Percentiles rank a stretch among this genome's conserved stretches.
phyloP scores from a whole-genome alignment of 2,797 vertebrate species.

The Pipistrellus pygmaeus region DNA sequence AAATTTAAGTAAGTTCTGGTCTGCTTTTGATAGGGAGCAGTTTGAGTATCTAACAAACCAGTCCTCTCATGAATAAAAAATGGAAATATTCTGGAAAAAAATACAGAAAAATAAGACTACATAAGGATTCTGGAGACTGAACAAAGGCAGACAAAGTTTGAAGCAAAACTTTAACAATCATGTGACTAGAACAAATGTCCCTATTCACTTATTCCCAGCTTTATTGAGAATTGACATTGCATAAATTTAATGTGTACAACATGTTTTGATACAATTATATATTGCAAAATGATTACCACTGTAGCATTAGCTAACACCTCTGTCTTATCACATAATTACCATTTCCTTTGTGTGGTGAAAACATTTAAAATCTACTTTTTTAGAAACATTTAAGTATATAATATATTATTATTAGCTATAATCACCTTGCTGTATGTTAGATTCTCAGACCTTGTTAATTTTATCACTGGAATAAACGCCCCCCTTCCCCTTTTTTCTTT shows the following conservation, averaged over 20 bases:
- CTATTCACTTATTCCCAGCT: not conserved
- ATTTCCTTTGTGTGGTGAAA: not conserved
- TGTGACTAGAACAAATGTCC: not conserved
- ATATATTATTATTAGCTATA: not conserved
- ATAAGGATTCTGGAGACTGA: not conserved
- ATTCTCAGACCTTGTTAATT: not conserved
- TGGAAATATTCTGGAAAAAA: not conserved
- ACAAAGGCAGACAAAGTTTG: not conserved
- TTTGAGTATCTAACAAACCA: not conserved
- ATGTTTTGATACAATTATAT: not conserved
- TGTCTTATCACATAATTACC: not conserved
- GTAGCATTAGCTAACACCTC: not conserved
- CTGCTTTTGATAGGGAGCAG: not conserved
- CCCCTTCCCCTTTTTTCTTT: not conserved
- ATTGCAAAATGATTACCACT: not conserved
- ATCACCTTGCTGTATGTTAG: not conserved
- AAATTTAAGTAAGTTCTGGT: conserved; percentile 3
- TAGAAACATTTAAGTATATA: not conserved
- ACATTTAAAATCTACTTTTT: not conserved
- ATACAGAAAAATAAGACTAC: not conserved
- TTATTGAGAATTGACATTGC: not conserved
- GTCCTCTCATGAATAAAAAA: not conserved
- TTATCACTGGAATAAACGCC: not conserved
- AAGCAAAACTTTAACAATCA: not conserved
- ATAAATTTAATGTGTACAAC: not conserved